A percentile compares a stretch with the other conserved stretches of the same genome.
These are phyloP conservation scores for Mustelus asterias DNA, from an alignment of 2,113 vertebrate species.

Conservation along the genomic window DNA sequence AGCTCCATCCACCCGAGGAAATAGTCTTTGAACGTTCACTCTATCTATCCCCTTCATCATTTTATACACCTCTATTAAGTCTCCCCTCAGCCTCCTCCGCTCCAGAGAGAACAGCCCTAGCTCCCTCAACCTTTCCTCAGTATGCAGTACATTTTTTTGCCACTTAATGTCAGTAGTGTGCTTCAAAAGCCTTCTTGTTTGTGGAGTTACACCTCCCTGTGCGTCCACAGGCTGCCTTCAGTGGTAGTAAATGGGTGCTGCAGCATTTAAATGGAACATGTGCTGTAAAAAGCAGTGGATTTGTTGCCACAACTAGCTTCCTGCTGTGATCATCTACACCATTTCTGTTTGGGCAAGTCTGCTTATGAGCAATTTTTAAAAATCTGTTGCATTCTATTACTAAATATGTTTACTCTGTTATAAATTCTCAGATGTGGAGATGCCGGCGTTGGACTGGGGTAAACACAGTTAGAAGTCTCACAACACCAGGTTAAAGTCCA, in stretches of 20 bases:
- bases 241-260: background rate
- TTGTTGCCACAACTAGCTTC: background rate
- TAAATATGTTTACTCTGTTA: background rate
- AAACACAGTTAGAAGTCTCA: too few relatives aligned
- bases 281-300: background rate
- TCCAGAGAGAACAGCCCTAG: too few relatives aligned
- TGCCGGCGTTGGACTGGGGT: too few relatives aligned
- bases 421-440: too few relatives aligned
- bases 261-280: background rate
- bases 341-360: background rate
- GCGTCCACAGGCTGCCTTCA: background rate
- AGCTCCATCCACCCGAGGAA: too few relatives aligned
- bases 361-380: background rate
- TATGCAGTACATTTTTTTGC: background rate
- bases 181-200: background rate
- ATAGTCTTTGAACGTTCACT: too few relatives aligned
- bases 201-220: background rate
- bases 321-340: background rate
- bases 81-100: too few relatives aligned
- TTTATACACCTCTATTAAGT: too few relatives aligned
- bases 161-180: background rate
- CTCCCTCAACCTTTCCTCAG: too few relatives aligned
- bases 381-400: background rate
- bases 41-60: too few relatives aligned
- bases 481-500: too few relatives aligned